These are phyloP conservation scores for Heliconius charithonia DNA, from an alignment of 2,888 invertebrate species.

Conservation along the genomic window DNA sequence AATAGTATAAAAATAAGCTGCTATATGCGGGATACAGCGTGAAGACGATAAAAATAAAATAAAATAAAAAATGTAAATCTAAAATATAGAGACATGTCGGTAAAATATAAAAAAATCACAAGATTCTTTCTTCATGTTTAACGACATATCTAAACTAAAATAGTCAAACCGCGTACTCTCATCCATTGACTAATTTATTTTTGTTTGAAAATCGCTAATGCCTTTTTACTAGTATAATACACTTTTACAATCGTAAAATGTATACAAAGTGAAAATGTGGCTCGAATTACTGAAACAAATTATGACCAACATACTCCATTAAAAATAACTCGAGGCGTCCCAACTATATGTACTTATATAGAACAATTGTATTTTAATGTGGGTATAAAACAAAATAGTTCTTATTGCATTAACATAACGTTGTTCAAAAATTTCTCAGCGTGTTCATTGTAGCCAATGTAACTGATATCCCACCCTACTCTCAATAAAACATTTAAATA, in stretches of 20 bases:
- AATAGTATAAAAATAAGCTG: too few relatives aligned
- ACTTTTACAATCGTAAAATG: conserved; percentile 29
- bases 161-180: too few relatives aligned
- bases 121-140: too few relatives aligned
- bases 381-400: conserved; percentile 23
- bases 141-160: too few relatives aligned
- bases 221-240: conserved; percentile 7
- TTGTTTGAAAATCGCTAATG: neutral
- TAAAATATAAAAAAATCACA: too few relatives aligned
- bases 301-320: conserved; percentile 40
- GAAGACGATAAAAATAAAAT: too few relatives aligned
- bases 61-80: too few relatives aligned
- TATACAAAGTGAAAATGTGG: conserved; percentile 36
- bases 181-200: too few relatives aligned
- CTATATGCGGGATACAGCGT: too few relatives aligned
- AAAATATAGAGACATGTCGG: too few relatives aligned
- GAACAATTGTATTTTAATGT: conserved; percentile 18
- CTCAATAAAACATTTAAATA: too few relatives aligned
- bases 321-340: conserved; percentile 32
- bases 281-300: conserved; percentile 40
- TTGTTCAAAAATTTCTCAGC: neutral
- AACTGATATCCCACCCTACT: too few relatives aligned
- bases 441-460: conserved; percentile 20
- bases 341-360: conserved; percentile 20
- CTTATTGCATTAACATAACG: conserved; percentile 16